Conservation (phyloP, 2,113 vertebrate genomes). For the Daphoenositta chrysoptera region DNA sequence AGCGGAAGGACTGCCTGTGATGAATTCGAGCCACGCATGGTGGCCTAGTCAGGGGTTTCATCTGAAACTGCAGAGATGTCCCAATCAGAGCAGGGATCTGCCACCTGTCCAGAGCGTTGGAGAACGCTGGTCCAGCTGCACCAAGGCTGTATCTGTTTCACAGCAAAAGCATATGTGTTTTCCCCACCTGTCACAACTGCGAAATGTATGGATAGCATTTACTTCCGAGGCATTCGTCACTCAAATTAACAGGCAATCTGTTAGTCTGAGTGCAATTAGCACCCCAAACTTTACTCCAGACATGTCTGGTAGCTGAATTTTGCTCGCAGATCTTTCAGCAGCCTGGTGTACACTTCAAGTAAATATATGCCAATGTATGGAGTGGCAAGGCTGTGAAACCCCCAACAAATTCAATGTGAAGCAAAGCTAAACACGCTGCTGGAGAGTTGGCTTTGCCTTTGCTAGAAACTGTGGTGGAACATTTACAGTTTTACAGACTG, state of each 20-base stretch:
- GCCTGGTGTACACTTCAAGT: neutral
- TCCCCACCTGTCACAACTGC: constrained; percentile 46
- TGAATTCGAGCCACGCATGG: neutral
- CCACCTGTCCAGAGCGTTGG: rapidly evolving
- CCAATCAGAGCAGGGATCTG: neutral
- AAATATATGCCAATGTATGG: neutral
- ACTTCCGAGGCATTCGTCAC: constrained; percentile 13
- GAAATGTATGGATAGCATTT: neutral
- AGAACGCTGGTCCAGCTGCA: neutral
- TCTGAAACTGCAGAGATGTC: neutral
- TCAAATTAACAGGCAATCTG: constrained; percentile 40
- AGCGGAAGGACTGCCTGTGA: rapidly evolving
- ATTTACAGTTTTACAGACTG: neutral
- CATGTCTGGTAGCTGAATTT: neutral
- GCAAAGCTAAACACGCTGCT: neutral
- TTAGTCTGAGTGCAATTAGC: constrained; percentile 42
- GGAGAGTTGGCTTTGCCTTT: neutral
- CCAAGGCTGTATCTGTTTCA: neutral
- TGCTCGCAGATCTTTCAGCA: neutral
- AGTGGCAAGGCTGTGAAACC: neutral
- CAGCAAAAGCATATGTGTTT: neutral
- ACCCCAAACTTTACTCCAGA: neutral
- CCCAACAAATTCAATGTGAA: neutral
- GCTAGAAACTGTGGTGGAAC: neutral
- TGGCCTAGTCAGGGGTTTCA: neutral